A percentile compares a stretch with the other conserved stretches of the same genome.
These are phyloP conservation scores for Mesochorus sp. DNA, from an alignment of 2,888 invertebrate genomes.

Conservation along the genomic window DNA sequence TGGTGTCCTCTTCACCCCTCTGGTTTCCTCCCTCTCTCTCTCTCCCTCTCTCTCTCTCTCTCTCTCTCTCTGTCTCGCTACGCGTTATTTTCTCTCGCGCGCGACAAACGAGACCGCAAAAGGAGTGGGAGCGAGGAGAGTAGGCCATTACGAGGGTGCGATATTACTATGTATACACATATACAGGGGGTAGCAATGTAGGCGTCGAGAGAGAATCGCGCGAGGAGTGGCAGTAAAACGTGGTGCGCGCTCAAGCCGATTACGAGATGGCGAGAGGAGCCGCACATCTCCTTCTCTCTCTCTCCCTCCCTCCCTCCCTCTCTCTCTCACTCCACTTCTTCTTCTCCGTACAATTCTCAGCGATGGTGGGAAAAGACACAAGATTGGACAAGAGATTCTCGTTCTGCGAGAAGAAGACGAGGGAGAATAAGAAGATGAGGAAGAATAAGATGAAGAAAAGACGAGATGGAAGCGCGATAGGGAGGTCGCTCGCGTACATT, in stretches of 20 bases:
- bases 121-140: conserved; percentile 31
- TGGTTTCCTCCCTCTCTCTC: not conserved
- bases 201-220: conserved; percentile 52
- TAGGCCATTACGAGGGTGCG: not conserved
- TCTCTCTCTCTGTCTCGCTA: not conserved
- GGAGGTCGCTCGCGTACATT: conserved; percentile 3
- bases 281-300: not conserved
- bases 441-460: not conserved
- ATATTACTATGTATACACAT: conserved; percentile 1
- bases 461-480: conserved; percentile 5
- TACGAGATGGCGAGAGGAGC: conserved; percentile 52
- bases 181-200: conserved; percentile 6
- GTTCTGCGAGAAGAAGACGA: conserved; percentile 23
- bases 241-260: conserved; percentile 50
- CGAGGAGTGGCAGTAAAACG: conserved; percentile 41
- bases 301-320: too few relatives aligned
- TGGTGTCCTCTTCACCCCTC: conserved; percentile 29
- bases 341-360: conserved; percentile 41
- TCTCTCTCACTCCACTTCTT: conserved; percentile 1
- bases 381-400: conserved; percentile 61
- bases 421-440: not conserved
- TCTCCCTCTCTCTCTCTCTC: conserved; percentile 14
- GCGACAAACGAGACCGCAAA: conserved; percentile 64
- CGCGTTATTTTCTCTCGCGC: conserved; percentile 5
- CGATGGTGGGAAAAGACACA: conserved; percentile 66